These are phyloP conservation scores for Drosophila siamana DNA, from an alignment of 2,888 invertebrate genomes.

Conservation along the genomic window DNA sequence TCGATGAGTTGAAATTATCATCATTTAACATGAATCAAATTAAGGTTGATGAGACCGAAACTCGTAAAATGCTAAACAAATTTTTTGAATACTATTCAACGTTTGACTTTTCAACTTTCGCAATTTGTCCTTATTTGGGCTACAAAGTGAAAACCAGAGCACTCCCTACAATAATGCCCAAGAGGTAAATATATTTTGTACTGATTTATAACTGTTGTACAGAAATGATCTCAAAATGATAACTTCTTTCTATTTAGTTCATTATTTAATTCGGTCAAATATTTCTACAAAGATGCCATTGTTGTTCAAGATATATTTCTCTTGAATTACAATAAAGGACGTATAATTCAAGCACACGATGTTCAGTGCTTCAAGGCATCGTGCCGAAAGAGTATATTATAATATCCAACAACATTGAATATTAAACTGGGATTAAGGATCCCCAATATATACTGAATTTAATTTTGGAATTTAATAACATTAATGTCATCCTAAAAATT, in stretches of 20 bases:
- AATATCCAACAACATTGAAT: not conserved
- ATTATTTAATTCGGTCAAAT: not conserved
- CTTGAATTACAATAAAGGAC: not conserved
- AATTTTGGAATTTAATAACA: too few relatives aligned
- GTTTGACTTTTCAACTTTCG: not conserved
- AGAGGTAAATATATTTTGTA: not conserved
- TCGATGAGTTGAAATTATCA: not conserved
- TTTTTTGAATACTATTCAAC: slow-evolving; percentile 6
- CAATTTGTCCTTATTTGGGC: slow-evolving; percentile 7
- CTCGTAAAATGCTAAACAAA: not conserved
- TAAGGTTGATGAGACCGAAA: not conserved
- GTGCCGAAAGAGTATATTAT: not conserved
- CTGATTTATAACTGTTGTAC: too few relatives aligned
- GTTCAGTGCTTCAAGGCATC: not conserved
- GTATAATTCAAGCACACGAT: not conserved
- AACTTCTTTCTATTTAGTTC: not conserved
- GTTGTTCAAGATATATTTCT: not conserved
- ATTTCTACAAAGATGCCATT: not conserved
- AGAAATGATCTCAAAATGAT: too few relatives aligned
- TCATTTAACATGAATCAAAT: not conserved
- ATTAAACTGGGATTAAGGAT: not conserved
- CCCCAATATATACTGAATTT: not conserved
- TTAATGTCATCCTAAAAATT: too few relatives aligned
- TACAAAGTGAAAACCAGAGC: not conserved
- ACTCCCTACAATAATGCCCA: not conserved